Conservation (phyloP, 2,113 vertebrate species). For the Regulus satrapa region DNA sequence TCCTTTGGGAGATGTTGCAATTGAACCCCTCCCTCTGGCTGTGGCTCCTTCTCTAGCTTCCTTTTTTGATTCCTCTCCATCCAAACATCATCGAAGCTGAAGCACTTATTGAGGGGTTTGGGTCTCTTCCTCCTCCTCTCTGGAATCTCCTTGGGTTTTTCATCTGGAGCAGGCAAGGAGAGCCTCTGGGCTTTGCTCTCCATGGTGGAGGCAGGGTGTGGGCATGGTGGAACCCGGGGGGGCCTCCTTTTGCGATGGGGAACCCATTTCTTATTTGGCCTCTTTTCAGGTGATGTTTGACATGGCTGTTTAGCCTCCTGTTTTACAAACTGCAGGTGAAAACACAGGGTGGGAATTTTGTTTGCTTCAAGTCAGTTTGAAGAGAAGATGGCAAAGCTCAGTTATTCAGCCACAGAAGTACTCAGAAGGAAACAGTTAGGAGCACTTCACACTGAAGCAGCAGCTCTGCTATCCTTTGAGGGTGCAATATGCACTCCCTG, state of each 20-base stretch:
- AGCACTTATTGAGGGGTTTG: constrained; percentile 31
- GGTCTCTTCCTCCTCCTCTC: constrained; percentile 37
- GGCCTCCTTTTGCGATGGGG: constrained; percentile 40
- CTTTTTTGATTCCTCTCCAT: constrained; percentile 78
- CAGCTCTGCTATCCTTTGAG: not conserved
- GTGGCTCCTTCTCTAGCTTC: constrained; percentile 69
- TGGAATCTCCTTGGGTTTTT: constrained; percentile 5
- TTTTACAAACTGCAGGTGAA: constrained; percentile 66
- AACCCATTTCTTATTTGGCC: constrained; percentile 30
- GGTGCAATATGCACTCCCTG: not conserved
- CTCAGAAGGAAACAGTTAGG: not conserved
- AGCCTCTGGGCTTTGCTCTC: constrained; percentile 39
- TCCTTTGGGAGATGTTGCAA: constrained; percentile 32
- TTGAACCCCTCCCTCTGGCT: constrained; percentile 58
- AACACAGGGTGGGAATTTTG: not conserved
- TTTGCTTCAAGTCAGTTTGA: not conserved
- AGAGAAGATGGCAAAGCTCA: not conserved
- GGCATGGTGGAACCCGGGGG: not conserved
- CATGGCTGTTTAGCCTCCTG: constrained; percentile 46
- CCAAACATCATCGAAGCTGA: constrained; percentile 84
- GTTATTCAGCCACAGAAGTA: not conserved
- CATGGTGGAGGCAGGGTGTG: not conserved
- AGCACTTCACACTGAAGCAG: not conserved
- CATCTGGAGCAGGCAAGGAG: constrained; percentile 31
- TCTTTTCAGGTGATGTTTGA: constrained; percentile 50